These are phyloP conservation scores for Athalia rosae DNA, from an alignment of 2,888 invertebrate species.

Conservation along the genomic window DNA sequence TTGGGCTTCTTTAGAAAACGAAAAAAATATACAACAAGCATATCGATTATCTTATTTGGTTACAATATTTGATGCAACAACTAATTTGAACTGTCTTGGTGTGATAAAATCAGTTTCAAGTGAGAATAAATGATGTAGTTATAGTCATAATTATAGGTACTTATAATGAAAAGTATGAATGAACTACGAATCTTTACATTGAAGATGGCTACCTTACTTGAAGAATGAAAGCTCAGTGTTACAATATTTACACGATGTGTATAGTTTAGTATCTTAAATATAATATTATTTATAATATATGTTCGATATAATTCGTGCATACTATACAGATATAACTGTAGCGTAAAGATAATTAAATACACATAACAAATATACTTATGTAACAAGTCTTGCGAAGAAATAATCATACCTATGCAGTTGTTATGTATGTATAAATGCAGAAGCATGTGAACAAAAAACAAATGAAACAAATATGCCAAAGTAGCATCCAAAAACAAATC, in stretches of 20 bases:
- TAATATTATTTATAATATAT: not conserved
- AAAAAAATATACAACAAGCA: too few species aligned
- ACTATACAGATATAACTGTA: not conserved
- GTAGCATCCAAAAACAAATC: too few species aligned
- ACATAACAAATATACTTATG: constrained; percentile 17
- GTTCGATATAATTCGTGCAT: not conserved
- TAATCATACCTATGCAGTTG: constrained; percentile 2
- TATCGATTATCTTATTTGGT: not conserved
- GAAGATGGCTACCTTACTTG: not conserved
- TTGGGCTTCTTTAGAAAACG: too few species aligned
- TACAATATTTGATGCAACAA: not conserved
- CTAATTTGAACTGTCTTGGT: constrained; percentile 32
- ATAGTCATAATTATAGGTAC: constrained; percentile 10
- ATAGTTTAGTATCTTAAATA: not conserved
- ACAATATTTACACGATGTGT: constrained; percentile 28
- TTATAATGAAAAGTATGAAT: not conserved
- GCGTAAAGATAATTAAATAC: not conserved
- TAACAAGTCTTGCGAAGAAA: not conserved
- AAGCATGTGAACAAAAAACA: not conserved
- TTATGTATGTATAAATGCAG: not conserved
- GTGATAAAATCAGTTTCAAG: constrained; percentile 27
- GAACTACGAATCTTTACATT: constrained; percentile 8
- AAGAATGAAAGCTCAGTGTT: not conserved
- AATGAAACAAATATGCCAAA: not conserved
- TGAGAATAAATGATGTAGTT: not conserved